A percentile compares a stretch with the other conserved stretches of the same genome.
These are phyloP conservation scores for Parazoanthus atlanticus DNA, from an alignment of 92 coral and sea anemone species.

Conservation along the genomic window DNA sequence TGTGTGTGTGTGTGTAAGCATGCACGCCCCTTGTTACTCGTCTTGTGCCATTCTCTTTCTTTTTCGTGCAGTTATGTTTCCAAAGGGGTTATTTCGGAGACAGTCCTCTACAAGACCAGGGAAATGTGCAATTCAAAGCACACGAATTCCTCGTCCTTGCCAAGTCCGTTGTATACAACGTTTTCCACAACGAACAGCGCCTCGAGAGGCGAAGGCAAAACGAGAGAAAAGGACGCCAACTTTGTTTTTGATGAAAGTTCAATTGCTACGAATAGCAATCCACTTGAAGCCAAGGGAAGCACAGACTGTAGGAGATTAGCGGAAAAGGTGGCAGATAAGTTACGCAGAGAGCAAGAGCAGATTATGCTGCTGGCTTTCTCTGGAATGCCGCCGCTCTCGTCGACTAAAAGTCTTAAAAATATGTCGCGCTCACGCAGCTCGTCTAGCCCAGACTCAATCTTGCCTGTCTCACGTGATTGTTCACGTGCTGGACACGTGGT, in stretches of 20 bases:
- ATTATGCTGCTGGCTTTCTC: conserved; percentile 4
- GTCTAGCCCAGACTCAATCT: not conserved
- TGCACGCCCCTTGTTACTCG: not conserved
- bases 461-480: not conserved
- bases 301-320: not conserved
- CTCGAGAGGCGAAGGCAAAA: not conserved
- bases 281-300: not conserved
- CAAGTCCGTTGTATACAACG: not conserved
- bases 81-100: not conserved
- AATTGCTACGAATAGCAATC: not conserved
- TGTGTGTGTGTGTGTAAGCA: not conserved
- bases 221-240: not conserved
- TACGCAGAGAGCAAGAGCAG: not conserved
- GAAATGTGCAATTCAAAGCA: not conserved
- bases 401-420: not conserved
- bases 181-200: not conserved
- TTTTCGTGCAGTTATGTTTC: not conserved
- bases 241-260: not conserved
- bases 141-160: not conserved
- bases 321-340: not conserved
- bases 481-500: not conserved
- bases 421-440: not conserved
- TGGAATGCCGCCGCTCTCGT: not conserved
- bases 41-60: not conserved
- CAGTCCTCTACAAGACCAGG: not conserved